A percentile compares a stretch with the other conserved stretches of the same genome.
Conservation (phyloP, 2,797 vertebrate species). For the Alectoris magna region DNA sequence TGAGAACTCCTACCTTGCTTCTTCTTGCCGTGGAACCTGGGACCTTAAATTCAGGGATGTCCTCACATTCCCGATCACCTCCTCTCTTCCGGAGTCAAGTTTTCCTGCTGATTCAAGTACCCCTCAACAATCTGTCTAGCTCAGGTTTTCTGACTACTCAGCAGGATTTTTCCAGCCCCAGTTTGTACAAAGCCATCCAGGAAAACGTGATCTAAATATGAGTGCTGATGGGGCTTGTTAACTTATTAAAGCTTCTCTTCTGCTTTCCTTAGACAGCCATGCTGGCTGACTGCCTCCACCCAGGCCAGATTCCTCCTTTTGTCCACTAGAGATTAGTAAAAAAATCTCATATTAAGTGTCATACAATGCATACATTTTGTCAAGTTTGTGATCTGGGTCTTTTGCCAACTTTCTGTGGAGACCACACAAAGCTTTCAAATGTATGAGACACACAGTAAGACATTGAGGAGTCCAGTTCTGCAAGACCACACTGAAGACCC, state of each 20-base stretch:
- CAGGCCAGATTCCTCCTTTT: background rate
- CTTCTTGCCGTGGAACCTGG: background rate
- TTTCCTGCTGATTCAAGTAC: background rate
- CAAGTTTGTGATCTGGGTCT: background rate
- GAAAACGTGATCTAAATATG: background rate
- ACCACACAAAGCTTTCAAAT: constrained; percentile 55
- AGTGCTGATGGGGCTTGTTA: background rate
- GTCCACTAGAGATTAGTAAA: constrained; percentile 26
- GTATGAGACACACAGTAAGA: background rate
- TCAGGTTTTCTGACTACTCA: constrained; percentile 1
- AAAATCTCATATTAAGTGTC: constrained; percentile 19
- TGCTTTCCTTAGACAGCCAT: background rate
- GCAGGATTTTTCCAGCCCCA: background rate
- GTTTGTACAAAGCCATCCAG: background rate
- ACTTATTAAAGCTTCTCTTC: background rate
- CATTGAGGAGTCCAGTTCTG: background rate
- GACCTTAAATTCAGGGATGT: background rate
- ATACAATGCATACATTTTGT: constrained; percentile 8
- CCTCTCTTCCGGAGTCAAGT: background rate
- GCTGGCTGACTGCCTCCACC: background rate
- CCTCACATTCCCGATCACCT: background rate
- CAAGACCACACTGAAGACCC: constrained; percentile 20
- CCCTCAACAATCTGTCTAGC: background rate
- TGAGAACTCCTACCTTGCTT: background rate
- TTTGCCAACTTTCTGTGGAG: constrained; percentile 36